Conservation (phyloP, 2,888 invertebrate genomes). For the Germaria angustata region DNA sequence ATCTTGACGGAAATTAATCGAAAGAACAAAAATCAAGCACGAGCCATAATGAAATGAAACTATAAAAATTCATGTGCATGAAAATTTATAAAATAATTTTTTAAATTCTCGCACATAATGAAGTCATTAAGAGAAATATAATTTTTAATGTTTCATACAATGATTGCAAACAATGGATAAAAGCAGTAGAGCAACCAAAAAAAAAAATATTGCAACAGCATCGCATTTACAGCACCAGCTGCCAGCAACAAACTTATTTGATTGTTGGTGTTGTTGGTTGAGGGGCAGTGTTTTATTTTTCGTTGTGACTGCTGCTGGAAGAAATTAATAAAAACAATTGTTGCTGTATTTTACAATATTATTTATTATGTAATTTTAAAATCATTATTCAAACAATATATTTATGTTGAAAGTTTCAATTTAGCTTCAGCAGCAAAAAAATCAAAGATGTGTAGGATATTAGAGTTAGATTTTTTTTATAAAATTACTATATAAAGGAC, state of each 20-base stretch:
- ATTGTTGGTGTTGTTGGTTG: too few relatives aligned
- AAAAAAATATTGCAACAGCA: conserved; percentile 66
- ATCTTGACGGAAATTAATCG: conserved; percentile 11
- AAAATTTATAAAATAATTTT: conserved; percentile 5
- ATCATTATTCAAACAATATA: too few relatives aligned
- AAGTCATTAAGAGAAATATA: conserved; percentile 48
- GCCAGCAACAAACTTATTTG: too few relatives aligned
- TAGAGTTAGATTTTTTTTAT: too few relatives aligned
- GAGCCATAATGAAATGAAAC: conserved; percentile 40
- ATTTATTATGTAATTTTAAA: too few relatives aligned
- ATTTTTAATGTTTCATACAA: too few relatives aligned
- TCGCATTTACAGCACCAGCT: conserved; percentile 67
- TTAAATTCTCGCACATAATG: conserved; percentile 5
- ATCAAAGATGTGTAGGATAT: too few relatives aligned
- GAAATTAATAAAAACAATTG: neutral
- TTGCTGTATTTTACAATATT: neutral
- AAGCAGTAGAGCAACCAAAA: conserved; percentile 34
- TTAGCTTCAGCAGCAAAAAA: too few relatives aligned
- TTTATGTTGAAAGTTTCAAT: too few relatives aligned
- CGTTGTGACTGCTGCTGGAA: too few relatives aligned
- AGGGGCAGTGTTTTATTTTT: too few relatives aligned
- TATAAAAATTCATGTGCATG: conserved; percentile 33
- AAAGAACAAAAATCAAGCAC: conserved; percentile 42
- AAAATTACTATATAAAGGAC: too few relatives aligned
- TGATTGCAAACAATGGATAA: neutral